phyloP scores from a whole-genome alignment of 2,113 vertebrate genomes.

The Macquaria ambigua region DNA sequence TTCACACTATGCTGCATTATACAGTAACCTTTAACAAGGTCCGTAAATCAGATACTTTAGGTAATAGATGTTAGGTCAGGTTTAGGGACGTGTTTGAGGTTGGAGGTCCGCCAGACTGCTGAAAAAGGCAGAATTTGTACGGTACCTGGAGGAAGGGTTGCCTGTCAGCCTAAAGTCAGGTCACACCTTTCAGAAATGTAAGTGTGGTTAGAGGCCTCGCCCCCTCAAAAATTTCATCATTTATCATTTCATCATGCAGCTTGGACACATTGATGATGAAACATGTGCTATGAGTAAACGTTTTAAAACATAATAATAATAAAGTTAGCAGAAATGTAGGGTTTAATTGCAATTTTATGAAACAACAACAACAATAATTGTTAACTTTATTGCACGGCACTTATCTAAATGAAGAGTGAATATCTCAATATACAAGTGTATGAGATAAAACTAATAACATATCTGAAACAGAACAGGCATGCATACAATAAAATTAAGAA shows the following conservation, averaged over 20 bases:
- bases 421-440: not conserved
- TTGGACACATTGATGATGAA: not conserved
- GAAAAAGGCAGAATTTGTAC: too few relatives aligned
- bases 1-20: not conserved
- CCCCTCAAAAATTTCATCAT: slow-evolving; percentile 19
- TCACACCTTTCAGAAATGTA: rapidly evolving
- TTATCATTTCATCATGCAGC: slow-evolving; percentile 3
- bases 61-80: rapidly evolving
- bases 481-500: not conserved
- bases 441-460: not conserved
- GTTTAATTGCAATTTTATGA: not conserved
- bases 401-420: not conserved
- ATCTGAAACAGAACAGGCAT: not conserved
- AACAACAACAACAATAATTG: not conserved
- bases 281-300: too few relatives aligned
- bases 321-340: not conserved
- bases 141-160: rapidly evolving
- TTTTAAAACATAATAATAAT: not conserved
- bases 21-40: rapidly evolving
- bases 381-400: not conserved
- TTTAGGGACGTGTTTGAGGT: not conserved
- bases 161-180: not conserved
- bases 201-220: rapidly evolving
- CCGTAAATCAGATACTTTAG: not conserved
- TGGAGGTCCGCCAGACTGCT: not conserved